Evolutionary conservation across 2,797 vertebrate species (phyloP).

Genomic region (Tragelaphus oryx): DNA sequence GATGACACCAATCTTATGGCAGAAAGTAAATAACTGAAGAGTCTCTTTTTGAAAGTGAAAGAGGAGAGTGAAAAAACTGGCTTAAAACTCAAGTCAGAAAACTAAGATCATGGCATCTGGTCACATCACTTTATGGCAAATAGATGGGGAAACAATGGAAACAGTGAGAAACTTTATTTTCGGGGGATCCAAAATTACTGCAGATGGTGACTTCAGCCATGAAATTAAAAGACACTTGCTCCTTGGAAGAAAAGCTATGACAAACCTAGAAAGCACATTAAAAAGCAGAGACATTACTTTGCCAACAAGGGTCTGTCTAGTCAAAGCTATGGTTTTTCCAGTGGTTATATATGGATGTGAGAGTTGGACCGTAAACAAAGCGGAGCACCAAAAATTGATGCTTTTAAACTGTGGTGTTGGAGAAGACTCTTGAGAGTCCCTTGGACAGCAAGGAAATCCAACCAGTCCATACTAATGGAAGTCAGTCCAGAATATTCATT

Average conservation of each 20-base stretch:
- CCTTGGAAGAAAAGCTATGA: background rate
- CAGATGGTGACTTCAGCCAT: background rate
- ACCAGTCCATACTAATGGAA: background rate
- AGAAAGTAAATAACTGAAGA: background rate
- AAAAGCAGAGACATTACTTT: background rate
- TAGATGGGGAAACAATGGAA: background rate
- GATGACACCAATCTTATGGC: background rate
- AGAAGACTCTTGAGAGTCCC: background rate
- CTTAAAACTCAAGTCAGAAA: background rate
- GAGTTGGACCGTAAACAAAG: background rate
- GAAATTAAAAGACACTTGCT: background rate
- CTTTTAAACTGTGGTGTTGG: background rate
- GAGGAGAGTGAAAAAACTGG: background rate
- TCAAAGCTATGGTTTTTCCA: background rate
- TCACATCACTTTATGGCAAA: background rate
- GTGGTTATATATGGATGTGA: background rate
- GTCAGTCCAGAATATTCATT: background rate
- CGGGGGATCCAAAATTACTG: background rate
- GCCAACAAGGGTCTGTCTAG: background rate
- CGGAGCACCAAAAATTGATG: background rate
- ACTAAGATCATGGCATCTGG: rapidly evolving
- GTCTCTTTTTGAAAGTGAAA: background rate
- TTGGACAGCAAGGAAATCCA: background rate
- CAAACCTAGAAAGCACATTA: background rate
- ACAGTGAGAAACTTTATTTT: background rate